Percentiles rank a stretch among this genome's conserved stretches.
phyloP scores from a whole-genome alignment of 2,113 vertebrate species.

The Fulmarus glacialis region DNA sequence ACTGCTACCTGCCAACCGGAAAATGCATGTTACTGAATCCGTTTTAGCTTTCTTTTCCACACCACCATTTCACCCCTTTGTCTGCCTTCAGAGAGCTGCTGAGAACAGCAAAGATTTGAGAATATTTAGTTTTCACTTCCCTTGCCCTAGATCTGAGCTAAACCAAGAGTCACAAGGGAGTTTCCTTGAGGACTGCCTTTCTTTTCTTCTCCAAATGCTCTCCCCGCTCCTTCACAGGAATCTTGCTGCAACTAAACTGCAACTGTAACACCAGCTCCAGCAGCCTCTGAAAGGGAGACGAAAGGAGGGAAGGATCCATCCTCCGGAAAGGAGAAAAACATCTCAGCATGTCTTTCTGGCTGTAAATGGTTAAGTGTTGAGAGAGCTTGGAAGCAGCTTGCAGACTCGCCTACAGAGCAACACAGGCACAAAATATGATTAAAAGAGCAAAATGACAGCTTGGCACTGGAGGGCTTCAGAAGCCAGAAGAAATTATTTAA shows the following conservation, averaged over 20 bases:
- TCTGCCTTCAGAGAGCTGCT: not conserved
- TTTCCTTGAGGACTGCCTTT: not conserved
- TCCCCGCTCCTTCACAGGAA: fast-evolving
- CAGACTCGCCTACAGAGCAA: not conserved
- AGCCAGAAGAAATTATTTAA: not conserved
- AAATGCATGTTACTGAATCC: not conserved
- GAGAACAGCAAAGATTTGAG: not conserved
- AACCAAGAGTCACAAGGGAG: not conserved
- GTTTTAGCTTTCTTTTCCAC: not conserved
- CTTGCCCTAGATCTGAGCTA: not conserved
- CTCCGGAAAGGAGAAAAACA: not conserved
- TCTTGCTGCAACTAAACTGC: not conserved
- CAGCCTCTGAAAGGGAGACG: not conserved
- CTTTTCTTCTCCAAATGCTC: not conserved
- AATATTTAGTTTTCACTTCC: not conserved
- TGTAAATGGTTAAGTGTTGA: not conserved
- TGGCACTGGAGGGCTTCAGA: slow-evolving; percentile 34
- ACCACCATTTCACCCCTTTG: not conserved
- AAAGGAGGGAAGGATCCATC: not conserved
- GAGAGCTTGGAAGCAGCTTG: not conserved
- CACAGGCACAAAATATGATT: not conserved
- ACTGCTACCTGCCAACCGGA: not conserved
- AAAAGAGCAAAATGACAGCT: slow-evolving; percentile 55
- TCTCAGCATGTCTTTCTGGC: not conserved
- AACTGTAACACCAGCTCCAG: not conserved